Evolutionary conservation across 2,888 invertebrate species (phyloP), one percentile per base, ranked within the genome.

Genomic region (Meliscaeva auricollis): DNA sequence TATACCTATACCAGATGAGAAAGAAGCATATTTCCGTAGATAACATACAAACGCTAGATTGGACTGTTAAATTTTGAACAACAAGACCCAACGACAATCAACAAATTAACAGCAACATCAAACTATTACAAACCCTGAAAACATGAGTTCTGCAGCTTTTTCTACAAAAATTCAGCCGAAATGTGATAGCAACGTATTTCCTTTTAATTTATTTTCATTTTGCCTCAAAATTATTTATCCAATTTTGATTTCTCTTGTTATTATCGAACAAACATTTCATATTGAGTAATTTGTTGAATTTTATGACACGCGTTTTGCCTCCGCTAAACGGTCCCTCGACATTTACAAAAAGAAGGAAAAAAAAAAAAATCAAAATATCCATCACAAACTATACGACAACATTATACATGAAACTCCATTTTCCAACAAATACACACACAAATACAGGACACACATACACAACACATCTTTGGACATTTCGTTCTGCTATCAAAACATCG

Each of bases 401-500:
- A 58, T 13, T 4, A 46, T 38, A 2, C 3, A 58, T 2, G 2
- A 35, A 58, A 38, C 13, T 50, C 13, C 22, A 22, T 50, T 22
- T 38, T 11, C 3, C 17, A 30, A 56, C 54, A 15, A 17, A 0
- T n/a, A 0, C 15, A 54, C 30, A 2, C 8, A n/a, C n/a, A n/a
- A n/a, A n/a, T n/a, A n/a, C n/a, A n/a, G n/a, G n/a, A 32, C 1
- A 13, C 26, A 64, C 30, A 58, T 30, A 15, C n/a, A 35, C 56
- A 6, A 56, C 5, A 62, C 44, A 15, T 11, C 22, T 11, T 22
- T 20, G 22, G 35, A 52, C 52, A 62, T 62, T 22, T 50, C 60
- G 15, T 50, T 50, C 26, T 22, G 44, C 17, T 54, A 69, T 54
- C 54, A 41, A 50, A 32, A 69, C 35, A 41, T 54, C 54, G 54